These are phyloP conservation scores for Cryptomyrus ogoouensis DNA, from an alignment of 2,113 vertebrate species.

Conservation along the genomic window DNA sequence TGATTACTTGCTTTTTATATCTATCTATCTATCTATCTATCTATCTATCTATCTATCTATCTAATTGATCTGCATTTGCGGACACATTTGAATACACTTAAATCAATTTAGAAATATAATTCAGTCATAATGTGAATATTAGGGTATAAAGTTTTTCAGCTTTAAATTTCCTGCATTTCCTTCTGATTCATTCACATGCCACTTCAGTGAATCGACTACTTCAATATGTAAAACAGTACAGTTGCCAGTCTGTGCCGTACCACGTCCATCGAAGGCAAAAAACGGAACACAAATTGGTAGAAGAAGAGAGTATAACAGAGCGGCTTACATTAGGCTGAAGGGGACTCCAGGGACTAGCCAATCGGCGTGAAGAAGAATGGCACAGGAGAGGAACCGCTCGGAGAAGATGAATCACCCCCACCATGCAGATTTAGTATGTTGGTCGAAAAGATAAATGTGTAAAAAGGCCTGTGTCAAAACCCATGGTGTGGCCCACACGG, in stretches of 20 bases:
- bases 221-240: slow-evolving; percentile 30
- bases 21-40: background rate
- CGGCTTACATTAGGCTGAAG: slow-evolving; percentile 73
- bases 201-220: background rate
- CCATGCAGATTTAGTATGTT: slow-evolving; percentile 83
- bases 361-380: slow-evolving; percentile 78
- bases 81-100: background rate
- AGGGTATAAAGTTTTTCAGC: background rate
- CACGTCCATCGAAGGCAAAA: slow-evolving; percentile 64
- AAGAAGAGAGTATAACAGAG: slow-evolving; percentile 72
- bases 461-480: slow-evolving; percentile 76
- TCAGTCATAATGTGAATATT: background rate
- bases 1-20: background rate
- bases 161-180: background rate
- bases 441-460: slow-evolving; percentile 91
- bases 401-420: slow-evolving; percentile 83
- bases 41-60: background rate
- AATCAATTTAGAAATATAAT: background rate
- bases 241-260: slow-evolving; percentile 55
- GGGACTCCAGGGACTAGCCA: slow-evolving; percentile 77
- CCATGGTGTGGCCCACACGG: slow-evolving; percentile 69
- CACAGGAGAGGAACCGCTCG: slow-evolving; percentile 55
- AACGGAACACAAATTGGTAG: slow-evolving; percentile 68
- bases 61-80: background rate
- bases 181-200: no score